phyloP scores from a whole-genome alignment of 2,113 vertebrate species.

The Crypturellus undulatus region DNA sequence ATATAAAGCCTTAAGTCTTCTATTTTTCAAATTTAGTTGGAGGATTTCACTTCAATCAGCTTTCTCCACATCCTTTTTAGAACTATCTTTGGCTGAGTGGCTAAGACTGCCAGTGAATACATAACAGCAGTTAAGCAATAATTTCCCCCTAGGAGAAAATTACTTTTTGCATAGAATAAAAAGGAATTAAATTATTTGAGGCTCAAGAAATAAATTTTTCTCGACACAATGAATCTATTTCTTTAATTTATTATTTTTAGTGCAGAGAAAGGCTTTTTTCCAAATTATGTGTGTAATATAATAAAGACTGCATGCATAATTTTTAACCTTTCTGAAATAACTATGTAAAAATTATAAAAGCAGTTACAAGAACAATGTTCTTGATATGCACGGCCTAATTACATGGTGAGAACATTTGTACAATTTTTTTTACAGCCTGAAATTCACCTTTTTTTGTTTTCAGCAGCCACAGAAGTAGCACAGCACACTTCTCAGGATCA shows the following conservation, averaged over 20 bases:
- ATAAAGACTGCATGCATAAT: conserved; percentile 67
- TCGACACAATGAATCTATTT: conserved; percentile 66
- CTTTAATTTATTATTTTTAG: conserved; percentile 73
- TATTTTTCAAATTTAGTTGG: conserved; percentile 37
- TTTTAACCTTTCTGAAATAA: conserved; percentile 67
- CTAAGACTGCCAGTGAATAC: conserved; percentile 45
- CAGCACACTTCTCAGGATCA: conserved; percentile 21
- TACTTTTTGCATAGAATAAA: conserved; percentile 66
- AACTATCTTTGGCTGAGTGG: conserved; percentile 48
- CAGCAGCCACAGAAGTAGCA: conserved; percentile 29
- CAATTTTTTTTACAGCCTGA: conserved; percentile 40
- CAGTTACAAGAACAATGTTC: conserved; percentile 61
- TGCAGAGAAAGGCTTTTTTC: conserved; percentile 55
- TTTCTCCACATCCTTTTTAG: conserved; percentile 41
- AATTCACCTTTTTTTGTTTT: conserved; percentile 65
- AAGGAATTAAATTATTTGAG: conserved; percentile 72
- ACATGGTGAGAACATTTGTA: conserved; percentile 65
- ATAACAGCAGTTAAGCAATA: conserved; percentile 69
- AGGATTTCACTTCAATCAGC: conserved; percentile 51
- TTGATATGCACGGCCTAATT: conserved; percentile 63
- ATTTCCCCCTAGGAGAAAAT: conserved; percentile 63
- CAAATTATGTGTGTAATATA: conserved; percentile 59
- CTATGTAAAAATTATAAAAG: conserved; percentile 66
- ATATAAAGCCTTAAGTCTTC: neutral
- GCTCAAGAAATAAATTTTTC: conserved; percentile 63